Evolutionary conservation across 2,113 vertebrate genomes (phyloP), one percentile per base, ranked within the genome.

Genomic region (Regulus satrapa): DNA sequence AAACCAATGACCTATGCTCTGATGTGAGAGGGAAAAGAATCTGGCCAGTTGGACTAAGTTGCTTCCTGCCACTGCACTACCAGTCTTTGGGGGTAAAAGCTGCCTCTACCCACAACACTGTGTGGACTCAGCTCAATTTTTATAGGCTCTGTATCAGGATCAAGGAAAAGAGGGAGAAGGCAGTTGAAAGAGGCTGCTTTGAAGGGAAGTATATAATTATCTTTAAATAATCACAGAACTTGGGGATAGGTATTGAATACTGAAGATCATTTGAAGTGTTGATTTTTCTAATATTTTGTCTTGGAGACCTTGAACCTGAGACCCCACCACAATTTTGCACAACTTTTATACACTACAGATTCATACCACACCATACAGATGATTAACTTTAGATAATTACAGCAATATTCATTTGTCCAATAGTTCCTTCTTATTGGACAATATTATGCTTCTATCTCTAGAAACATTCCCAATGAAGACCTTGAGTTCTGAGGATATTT

Each of bases 391-490:
- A 77, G 51, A 29, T 73, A 81, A 7, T 66, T 88, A 64, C 21
- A 40, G 41, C 29, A 81, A 52, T 48, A 78, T 86, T 85, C 3
- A 23, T 83, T 88, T 74, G 19, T 38, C 34, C 41, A 66, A 6
- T 29, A 32, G 7, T 73, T 94, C 69, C 32, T 89, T 80, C 80
- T 94, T 71, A 93, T 18, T 92, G 78, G 36, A 83, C 77, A 68
- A 78, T 48, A 13, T 86, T 68, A 38, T 52, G 59, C 38, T 75
- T 97, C 75, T 93, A 46, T 51, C 63, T 80, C 49, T 83, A 98
- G 97, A 95, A 92, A 48, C 18, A 32, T 48, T 88, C 38, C 38
- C 13, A 19, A 86, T 90, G 95, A 92, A 81, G 76, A 76, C 66
- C 38, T 76, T 92, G 59, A 85, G 28, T 69, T 72, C 73, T 58